These are phyloP conservation scores for Periphyllus acericola DNA, from an alignment of 2,888 invertebrate genomes.

Conservation along the genomic window DNA sequence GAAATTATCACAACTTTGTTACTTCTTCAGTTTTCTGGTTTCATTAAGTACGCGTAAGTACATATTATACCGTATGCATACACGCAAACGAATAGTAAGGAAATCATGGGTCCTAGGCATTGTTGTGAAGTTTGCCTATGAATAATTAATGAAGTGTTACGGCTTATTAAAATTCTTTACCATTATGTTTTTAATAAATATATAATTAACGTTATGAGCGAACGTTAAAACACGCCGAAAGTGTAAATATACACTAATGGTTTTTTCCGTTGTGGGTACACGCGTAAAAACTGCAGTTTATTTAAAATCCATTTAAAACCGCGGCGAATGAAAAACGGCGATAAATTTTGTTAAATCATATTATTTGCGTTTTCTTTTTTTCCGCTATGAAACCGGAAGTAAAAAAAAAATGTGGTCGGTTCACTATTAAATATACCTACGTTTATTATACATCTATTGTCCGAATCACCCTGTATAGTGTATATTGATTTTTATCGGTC, in stretches of 20 bases:
- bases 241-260: neutral
- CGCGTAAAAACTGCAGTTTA: neutral
- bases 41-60: constrained; percentile 15
- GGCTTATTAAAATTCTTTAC: neutral
- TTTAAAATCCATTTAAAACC: neutral
- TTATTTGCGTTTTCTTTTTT: neutral
- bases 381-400: neutral
- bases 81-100: neutral
- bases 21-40: constrained; percentile 29
- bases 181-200: constrained; percentile 1
- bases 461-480: neutral
- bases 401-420: neutral
- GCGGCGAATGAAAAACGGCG: neutral
- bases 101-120: neutral
- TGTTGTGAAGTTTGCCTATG: constrained; percentile 22
- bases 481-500: constrained; percentile 14
- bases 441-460: neutral
- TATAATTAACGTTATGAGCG: neutral
- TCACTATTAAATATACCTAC: neutral
- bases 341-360: neutral
- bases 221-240: neutral
- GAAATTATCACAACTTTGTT: constrained; percentile 43
- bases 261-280: neutral
- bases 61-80: neutral
- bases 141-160: constrained; percentile 29